phyloP scores from a whole-genome alignment of 1,140 invertebrate genomes.

The Pogonomyrmex californicus region DNA sequence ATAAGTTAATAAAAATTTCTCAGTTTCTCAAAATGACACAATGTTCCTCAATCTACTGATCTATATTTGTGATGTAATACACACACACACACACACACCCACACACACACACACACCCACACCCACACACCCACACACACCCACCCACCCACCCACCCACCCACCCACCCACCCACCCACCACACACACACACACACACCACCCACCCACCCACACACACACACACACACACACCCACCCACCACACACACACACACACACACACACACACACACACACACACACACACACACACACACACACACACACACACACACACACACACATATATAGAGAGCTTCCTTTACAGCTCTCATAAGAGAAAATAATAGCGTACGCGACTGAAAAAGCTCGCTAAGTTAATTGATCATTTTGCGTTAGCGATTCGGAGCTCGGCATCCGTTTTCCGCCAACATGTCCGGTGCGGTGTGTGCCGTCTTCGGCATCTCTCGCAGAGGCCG shows the following conservation, averaged over 20 bases:
- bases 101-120: no score
- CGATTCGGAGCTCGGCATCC: conserved; percentile 12
- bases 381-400: not conserved
- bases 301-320: no score
- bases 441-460: conserved; percentile 47
- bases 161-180: no score
- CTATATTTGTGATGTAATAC: not conserved
- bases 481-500: conserved; percentile 76
- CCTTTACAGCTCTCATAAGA: not conserved
- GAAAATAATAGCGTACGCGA: not conserved
- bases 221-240: no score
- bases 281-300: no score
- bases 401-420: conserved; percentile 41
- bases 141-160: no score
- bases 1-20: not conserved
- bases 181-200: no score
- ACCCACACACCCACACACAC: no score
- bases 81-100: no score
- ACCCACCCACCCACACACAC: no score
- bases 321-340: not conserved
- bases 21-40: not conserved
- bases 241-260: no score
- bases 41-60: not conserved
- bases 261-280: no score
- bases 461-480: conserved; percentile 65